These are phyloP conservation scores for Watsonalla binaria DNA, from an alignment of 2,888 invertebrate species.

Conservation along the genomic window DNA sequence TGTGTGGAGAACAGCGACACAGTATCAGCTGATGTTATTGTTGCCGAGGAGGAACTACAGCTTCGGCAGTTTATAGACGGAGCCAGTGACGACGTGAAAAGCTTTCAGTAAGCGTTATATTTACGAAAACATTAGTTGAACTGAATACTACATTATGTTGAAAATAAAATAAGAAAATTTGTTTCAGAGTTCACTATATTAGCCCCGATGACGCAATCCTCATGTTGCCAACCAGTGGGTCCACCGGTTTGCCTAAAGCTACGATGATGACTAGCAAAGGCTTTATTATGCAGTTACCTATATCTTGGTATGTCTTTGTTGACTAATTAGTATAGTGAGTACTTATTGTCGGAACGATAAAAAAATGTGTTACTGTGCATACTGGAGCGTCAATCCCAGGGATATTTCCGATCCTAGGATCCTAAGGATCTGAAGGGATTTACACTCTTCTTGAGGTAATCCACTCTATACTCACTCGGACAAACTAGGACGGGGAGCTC, in stretches of 20 bases:
- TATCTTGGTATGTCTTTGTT: constrained; percentile 35
- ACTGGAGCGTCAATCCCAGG: no score
- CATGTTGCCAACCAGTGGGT: constrained; percentile 56
- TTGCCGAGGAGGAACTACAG: constrained; percentile 21
- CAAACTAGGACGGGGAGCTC: no score
- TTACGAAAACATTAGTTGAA: no score
- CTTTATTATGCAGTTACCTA: constrained; percentile 35
- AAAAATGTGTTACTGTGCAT: no score
- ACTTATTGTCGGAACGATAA: no score
- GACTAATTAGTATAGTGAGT: not conserved
- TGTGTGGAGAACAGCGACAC: constrained; percentile 7
- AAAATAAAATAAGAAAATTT: not conserved
- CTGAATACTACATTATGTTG: not conserved
- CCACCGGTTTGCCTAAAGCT: constrained; percentile 56
- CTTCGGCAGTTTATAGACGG: constrained; percentile 23
- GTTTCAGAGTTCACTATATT: constrained; percentile 32
- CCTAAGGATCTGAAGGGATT: no score
- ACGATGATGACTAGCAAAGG: constrained; percentile 38
- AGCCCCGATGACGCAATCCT: constrained; percentile 28
- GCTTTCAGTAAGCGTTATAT: constrained; percentile 24
- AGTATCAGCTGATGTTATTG: constrained; percentile 13
- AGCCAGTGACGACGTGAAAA: constrained; percentile 16
- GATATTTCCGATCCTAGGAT: no score
- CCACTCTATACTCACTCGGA: no score
- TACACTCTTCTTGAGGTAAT: no score